Conservation (phyloP, 1,140 invertebrate species). For the Adoxophyes honmai region DNA sequence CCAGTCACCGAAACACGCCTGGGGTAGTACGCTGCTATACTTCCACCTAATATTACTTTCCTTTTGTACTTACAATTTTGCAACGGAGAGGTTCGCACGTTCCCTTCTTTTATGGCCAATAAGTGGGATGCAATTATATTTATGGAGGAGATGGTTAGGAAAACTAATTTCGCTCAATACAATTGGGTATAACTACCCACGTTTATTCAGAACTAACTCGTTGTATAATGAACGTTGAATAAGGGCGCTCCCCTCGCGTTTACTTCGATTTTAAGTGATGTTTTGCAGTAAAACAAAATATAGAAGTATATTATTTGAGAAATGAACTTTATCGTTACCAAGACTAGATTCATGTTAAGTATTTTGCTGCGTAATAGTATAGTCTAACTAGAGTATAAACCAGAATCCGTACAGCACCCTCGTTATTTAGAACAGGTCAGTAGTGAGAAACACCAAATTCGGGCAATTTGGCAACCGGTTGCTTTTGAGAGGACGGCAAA, state of each 20-base stretch:
- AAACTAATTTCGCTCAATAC: conserved; percentile 69
- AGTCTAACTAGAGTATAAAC: no score
- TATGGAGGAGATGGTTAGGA: conserved; percentile 67
- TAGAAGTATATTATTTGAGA: no score
- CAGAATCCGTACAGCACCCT: no score
- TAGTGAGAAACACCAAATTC: no score
- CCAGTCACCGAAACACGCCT: conserved; percentile 69
- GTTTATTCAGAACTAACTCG: neutral
- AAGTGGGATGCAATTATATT: conserved; percentile 76
- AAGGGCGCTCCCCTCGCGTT: neutral
- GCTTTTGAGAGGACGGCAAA: neutral
- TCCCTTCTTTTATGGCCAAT: conserved; percentile 74
- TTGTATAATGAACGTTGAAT: neutral
- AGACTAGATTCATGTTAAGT: no score
- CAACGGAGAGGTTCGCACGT: conserved; percentile 72
- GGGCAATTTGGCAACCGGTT: no score
- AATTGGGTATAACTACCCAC: conserved; percentile 27
- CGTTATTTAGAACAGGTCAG: no score
- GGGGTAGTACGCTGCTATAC: conserved; percentile 58
- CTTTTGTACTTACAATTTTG: conserved; percentile 72
- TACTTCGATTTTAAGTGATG: neutral
- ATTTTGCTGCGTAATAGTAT: no score
- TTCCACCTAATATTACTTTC: conserved; percentile 74
- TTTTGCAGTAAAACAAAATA: neutral
- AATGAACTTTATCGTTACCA: no score